These are phyloP conservation scores for Drosophila takahashii DNA, from an alignment of 1,140 invertebrate species.

Conservation along the genomic window DNA sequence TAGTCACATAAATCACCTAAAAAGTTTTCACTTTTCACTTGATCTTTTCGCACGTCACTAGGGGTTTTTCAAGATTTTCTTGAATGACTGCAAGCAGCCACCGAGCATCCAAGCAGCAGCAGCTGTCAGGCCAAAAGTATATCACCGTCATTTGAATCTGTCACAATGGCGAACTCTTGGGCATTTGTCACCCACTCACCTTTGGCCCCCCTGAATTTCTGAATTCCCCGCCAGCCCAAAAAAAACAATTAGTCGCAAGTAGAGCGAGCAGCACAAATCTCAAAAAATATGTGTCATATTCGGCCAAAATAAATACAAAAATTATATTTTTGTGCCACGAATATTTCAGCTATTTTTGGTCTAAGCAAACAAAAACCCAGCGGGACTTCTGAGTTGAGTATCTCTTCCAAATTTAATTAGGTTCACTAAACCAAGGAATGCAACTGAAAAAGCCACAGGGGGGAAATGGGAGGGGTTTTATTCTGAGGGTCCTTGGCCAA, in stretches of 20 bases:
- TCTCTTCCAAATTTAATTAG: constrained; percentile 25
- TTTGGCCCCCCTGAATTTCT: constrained; percentile 25
- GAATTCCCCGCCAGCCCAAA: constrained; percentile 1
- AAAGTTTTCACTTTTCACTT: constrained; percentile 4
- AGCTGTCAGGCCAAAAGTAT: constrained; percentile 37
- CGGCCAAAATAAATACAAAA: constrained; percentile 46
- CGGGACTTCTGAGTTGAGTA: not conserved
- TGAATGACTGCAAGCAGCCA: constrained; percentile 32
- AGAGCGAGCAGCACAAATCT: constrained; percentile 37
- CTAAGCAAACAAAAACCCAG: constrained; percentile 15
- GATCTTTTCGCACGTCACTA: constrained; percentile 15
- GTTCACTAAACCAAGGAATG: not conserved
- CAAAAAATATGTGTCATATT: constrained; percentile 58
- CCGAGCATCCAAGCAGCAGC: constrained; percentile 36
- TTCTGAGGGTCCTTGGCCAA: constrained; percentile 20
- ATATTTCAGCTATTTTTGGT: constrained; percentile 34
- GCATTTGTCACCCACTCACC: constrained; percentile 55
- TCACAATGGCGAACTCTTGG: constrained; percentile 34
- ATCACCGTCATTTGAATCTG: constrained; percentile 40
- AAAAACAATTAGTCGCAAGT: constrained; percentile 69
- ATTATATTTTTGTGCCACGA: constrained; percentile 25
- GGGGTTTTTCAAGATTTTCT: constrained; percentile 11
- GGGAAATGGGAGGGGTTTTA: not conserved
- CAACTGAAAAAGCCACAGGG: not conserved
- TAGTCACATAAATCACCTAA: not conserved